phyloP scores from a whole-genome alignment of 2,113 vertebrate genomes.

The Ardeotis arabs region DNA sequence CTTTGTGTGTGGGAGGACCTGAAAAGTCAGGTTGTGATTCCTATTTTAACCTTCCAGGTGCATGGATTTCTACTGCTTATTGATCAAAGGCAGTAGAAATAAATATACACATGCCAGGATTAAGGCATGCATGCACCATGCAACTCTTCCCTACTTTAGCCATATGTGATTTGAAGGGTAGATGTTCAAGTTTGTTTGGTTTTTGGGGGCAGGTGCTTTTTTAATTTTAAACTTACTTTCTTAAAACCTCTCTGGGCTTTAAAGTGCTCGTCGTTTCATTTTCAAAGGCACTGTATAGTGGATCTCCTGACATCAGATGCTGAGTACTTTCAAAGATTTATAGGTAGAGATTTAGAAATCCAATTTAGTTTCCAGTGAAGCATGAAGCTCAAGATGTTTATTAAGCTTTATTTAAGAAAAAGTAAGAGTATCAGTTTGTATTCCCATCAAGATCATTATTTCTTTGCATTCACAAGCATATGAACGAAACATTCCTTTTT shows the following conservation, averaged over 20 bases:
- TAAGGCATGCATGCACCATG: background rate
- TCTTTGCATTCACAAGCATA: background rate
- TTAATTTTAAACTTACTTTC: background rate
- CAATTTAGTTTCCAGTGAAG: background rate
- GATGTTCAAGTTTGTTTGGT: background rate
- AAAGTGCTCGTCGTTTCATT: background rate
- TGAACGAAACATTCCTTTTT: background rate
- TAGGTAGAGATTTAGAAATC: background rate
- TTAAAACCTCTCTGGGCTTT: background rate
- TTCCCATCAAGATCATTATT: background rate
- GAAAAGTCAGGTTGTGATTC: background rate
- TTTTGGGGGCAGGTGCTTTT: background rate
- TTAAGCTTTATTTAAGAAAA: background rate
- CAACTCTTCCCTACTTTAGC: background rate
- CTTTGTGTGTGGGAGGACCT: background rate
- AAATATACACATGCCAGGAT: background rate
- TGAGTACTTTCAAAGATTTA: background rate
- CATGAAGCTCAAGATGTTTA: background rate
- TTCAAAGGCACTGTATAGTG: background rate
- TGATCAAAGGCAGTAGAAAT: slow-evolving; percentile 4
- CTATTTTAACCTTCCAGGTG: background rate
- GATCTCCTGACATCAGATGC: background rate
- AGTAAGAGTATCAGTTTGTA: background rate
- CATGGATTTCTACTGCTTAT: background rate
- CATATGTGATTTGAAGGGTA: background rate